Evolutionary conservation across 2,888 invertebrate species (phyloP).

Genomic region (Parnassius apollo): DNA sequence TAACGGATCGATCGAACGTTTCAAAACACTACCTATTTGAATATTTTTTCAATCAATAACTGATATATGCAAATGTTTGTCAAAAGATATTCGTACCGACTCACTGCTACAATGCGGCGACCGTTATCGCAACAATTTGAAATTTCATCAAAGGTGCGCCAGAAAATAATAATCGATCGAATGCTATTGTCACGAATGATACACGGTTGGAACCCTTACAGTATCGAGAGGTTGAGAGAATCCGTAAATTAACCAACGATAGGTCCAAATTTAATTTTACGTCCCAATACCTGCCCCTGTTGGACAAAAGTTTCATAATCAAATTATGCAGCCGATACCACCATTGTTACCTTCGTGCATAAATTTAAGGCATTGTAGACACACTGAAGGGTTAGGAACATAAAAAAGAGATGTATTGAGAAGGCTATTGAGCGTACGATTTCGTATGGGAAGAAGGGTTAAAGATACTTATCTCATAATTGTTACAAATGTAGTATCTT

Average conservation of each 20-base stretch:
- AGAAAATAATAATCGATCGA: constrained; percentile 79
- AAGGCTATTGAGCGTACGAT: constrained; percentile 62
- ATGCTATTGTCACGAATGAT: constrained; percentile 71
- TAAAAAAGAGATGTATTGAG: constrained; percentile 65
- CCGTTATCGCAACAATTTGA: constrained; percentile 76
- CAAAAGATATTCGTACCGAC: constrained; percentile 60
- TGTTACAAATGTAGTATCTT: constrained; percentile 61
- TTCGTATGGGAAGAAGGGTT: constrained; percentile 78
- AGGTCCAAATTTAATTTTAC: constrained; percentile 79
- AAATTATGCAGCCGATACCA: constrained; percentile 78
- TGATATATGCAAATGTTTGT: constrained; percentile 73
- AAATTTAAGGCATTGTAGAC: constrained; percentile 75
- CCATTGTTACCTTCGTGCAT: constrained; percentile 75
- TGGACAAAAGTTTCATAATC: constrained; percentile 75
- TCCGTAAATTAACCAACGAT: constrained; percentile 80
- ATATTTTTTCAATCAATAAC: constrained; percentile 81
- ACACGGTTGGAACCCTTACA: constrained; percentile 57
- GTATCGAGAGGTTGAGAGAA: constrained; percentile 66
- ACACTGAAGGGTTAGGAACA: constrained; percentile 65
- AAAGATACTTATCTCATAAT: constrained; percentile 78
- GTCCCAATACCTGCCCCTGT: constrained; percentile 74
- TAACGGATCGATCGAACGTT: constrained; percentile 72
- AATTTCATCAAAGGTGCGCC: constrained; percentile 77
- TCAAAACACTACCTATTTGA: constrained; percentile 68
- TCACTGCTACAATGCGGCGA: constrained; percentile 66